Conservation (phyloP, 35 echinoderm and acorn worm species). For the Hemicentrotus pulcherrimus region DNA sequence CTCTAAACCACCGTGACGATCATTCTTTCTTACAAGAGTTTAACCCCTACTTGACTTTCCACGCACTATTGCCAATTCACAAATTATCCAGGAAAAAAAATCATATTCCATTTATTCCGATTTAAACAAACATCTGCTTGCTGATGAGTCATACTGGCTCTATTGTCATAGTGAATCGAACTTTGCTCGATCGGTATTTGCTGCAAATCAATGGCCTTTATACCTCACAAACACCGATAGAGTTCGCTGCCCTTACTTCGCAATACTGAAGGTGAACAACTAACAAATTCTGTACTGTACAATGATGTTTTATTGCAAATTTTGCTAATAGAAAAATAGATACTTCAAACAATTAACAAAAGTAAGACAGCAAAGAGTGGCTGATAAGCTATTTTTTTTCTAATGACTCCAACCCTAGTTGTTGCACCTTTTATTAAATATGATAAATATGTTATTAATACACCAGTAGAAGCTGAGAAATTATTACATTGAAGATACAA, state of each 20-base stretch:
- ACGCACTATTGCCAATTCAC: not conserved
- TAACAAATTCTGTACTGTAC: too few species aligned
- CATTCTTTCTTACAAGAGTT: not conserved
- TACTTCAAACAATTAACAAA: too few species aligned
- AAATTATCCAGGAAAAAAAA: not conserved
- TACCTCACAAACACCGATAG: not conserved
- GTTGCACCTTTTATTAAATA: too few species aligned
- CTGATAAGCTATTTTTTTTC: too few species aligned
- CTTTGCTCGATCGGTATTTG: not conserved
- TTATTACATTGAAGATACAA: too few species aligned
- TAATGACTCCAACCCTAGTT: too few species aligned
- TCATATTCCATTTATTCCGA: conserved; percentile 4
- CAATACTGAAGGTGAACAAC: not conserved
- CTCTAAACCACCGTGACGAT: not conserved
- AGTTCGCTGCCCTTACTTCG: not conserved
- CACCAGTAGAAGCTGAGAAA: too few species aligned
- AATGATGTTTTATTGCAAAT: too few species aligned
- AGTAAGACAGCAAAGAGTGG: too few species aligned
- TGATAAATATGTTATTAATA: too few species aligned
- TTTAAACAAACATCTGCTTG: not conserved
- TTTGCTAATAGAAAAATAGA: too few species aligned
- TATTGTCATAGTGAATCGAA: not conserved
- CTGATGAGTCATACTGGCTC: not conserved
- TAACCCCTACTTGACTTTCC: not conserved
- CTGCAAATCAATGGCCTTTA: not conserved